Conservation (phyloP, 2,113 vertebrate species). For the Dipodomys stephensi region DNA sequence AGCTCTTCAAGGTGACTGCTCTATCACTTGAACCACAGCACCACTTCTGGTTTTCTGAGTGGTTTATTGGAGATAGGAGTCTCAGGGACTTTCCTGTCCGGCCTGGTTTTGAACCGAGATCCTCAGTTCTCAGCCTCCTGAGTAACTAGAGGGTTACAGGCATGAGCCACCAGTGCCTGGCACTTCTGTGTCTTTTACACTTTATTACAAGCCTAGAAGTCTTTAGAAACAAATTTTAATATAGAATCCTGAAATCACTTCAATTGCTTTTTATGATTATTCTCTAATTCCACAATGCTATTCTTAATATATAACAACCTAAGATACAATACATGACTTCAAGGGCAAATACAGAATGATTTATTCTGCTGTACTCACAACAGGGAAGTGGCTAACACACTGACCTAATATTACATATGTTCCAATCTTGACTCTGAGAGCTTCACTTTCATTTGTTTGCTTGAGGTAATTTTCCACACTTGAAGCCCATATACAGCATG, state of each 20-base stretch:
- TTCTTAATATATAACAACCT: background rate
- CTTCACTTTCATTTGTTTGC: background rate
- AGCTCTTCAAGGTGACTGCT: no score
- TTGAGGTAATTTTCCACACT: background rate
- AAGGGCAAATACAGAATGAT: background rate
- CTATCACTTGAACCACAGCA: no score
- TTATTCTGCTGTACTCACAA: background rate
- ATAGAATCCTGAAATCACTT: background rate
- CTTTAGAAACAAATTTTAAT: slow-evolving; percentile 3
- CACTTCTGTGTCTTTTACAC: background rate
- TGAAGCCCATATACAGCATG: background rate
- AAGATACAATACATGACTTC: background rate
- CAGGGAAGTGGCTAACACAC: background rate
- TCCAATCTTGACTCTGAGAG: background rate
- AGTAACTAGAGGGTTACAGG: no score
- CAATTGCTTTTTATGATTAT: background rate
- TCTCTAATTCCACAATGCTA: background rate
- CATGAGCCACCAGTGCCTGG: no score
- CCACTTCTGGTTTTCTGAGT: no score
- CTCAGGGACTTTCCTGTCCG: no score
- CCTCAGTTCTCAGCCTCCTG: no score
- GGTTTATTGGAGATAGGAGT: no score
- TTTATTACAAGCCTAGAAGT: background rate
- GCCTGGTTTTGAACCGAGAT: no score
- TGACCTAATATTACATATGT: background rate